Evolutionary conservation across 2,888 invertebrate species (phyloP), one percentile per base, ranked within the genome.

Genomic region (Eupeodes latifasciatus): DNA sequence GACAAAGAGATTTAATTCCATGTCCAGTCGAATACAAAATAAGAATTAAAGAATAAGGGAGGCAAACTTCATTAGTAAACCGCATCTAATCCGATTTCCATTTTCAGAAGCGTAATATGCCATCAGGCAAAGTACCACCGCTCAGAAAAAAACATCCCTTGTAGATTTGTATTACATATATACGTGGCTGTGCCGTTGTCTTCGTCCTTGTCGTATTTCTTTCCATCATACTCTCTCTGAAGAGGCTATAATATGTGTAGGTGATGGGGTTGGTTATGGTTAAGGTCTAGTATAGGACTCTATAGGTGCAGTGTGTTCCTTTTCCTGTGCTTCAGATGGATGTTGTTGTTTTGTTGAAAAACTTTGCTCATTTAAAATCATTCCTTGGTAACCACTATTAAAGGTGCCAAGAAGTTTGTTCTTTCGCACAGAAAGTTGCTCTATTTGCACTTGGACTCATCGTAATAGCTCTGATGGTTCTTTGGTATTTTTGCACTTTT

Each of bases 331-430:
- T 27, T 27, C 27, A 2, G 10, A 12, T 7, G 14, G 12, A 2
- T 11, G 12, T 44, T 49, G 27, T 4, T 66, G 69, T 61, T 69
- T 14, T 51, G n/a, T 75, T 36, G 59, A 27, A 55, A 78, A 85
- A 78, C 62, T 86, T 83, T 82, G 49, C 71, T 79, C 79, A 83
- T 79, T 83, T 86, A 14, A 71, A 64, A 75, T 71, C 75, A 76
- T 75, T 76, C 53, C 74, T 71, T 53, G 14, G 57, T 64, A 74
- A 59, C 67, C 72, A 59, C 78, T 75, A 61, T 66, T 76, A 76
- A 86, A 87, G 86, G 86, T 87, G 86, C 83, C 79, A 79, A 83
- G 76, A 83, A 83, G 71, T 76, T 83, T 75, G 71, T 71, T 55
- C 12, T 19, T 59, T 51, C 16, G 36, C 55, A 69, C 55, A 69